These are phyloP conservation scores for Pyrrhosoma nymphula DNA, from an alignment of 2,888 invertebrate species.

Conservation along the genomic window DNA sequence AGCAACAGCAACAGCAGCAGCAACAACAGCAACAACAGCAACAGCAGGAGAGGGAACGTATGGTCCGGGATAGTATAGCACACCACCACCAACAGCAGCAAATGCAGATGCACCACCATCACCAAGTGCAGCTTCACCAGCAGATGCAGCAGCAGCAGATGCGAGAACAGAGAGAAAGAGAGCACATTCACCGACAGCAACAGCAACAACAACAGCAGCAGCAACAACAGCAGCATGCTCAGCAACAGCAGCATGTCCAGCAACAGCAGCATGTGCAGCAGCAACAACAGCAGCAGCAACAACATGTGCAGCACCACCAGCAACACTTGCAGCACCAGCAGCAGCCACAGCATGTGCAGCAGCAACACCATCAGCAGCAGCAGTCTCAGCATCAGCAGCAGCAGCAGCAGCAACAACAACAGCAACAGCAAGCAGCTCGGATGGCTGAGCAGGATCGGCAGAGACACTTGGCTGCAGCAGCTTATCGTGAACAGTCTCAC, in stretches of 20 bases:
- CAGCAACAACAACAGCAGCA: slow-evolving; percentile 74
- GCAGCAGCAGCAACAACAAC: slow-evolving; percentile 76
- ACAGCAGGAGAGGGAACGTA: slow-evolving; percentile 73
- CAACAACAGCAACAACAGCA: slow-evolving; percentile 74
- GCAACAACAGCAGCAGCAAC: slow-evolving; percentile 73
- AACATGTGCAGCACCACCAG: slow-evolving; percentile 75
- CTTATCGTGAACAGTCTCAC: slow-evolving; percentile 71
- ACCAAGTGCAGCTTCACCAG: slow-evolving; percentile 75
- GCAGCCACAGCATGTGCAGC: slow-evolving; percentile 75
- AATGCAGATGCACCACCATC: slow-evolving; percentile 74
- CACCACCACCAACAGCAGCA: slow-evolving; percentile 73
- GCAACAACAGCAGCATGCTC: slow-evolving; percentile 75
- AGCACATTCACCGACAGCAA: slow-evolving; percentile 41
- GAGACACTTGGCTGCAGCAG: slow-evolving; percentile 74
- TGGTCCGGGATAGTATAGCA: slow-evolving; percentile 73
- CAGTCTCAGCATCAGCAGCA: slow-evolving; percentile 74
- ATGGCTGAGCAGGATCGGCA: slow-evolving; percentile 70
- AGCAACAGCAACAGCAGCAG: neutral
- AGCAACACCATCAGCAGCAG: slow-evolving; percentile 75
- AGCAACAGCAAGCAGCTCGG: slow-evolving; percentile 74
- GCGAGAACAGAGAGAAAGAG: slow-evolving; percentile 72
- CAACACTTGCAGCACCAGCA: slow-evolving; percentile 76
- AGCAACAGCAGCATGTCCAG: slow-evolving; percentile 73
- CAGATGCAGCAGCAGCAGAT: slow-evolving; percentile 76
- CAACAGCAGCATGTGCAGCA: slow-evolving; percentile 74